Conservation (phyloP, 2,888 invertebrate genomes). For the Fragum whitleyi region DNA sequence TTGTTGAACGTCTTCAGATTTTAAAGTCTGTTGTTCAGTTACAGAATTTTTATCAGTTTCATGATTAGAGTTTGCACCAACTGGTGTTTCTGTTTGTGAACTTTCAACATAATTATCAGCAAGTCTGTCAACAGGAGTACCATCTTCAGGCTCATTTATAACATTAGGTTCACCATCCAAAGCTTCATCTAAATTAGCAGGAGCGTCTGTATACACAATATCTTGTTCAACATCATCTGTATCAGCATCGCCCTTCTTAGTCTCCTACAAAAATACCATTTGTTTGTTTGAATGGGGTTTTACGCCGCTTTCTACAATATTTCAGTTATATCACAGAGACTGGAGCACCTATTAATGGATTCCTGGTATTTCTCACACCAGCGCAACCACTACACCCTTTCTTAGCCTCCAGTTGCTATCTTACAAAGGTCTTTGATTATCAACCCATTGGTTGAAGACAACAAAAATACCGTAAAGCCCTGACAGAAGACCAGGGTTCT, state of each 20-base stretch:
- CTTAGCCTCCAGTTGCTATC: too few relatives aligned
- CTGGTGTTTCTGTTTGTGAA: not conserved
- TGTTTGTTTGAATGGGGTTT: too few relatives aligned
- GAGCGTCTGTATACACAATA: not conserved
- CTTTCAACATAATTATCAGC: not conserved
- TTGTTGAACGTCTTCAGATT: not conserved
- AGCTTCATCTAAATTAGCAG: not conserved
- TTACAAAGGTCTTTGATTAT: too few relatives aligned
- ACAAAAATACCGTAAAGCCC: too few relatives aligned
- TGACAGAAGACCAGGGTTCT: not conserved
- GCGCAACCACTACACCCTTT: too few relatives aligned
- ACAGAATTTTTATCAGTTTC: not conserved
- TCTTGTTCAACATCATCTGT: not conserved
- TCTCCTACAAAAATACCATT: not conserved
- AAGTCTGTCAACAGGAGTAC: not conserved
- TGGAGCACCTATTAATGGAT: too few relatives aligned
- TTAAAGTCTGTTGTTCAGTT: not conserved
- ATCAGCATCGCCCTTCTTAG: not conserved
- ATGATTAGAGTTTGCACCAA: not conserved
- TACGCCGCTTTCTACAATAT: too few relatives aligned
- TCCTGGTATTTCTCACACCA: too few relatives aligned
- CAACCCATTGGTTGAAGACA: too few relatives aligned
- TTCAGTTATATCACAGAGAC: too few relatives aligned
- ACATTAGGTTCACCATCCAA: not conserved
- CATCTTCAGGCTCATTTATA: not conserved